Base-by-base conservation (phyloP, 2,797 vertebrate genomes). In the Hemibagrus guttatus region DNA sequence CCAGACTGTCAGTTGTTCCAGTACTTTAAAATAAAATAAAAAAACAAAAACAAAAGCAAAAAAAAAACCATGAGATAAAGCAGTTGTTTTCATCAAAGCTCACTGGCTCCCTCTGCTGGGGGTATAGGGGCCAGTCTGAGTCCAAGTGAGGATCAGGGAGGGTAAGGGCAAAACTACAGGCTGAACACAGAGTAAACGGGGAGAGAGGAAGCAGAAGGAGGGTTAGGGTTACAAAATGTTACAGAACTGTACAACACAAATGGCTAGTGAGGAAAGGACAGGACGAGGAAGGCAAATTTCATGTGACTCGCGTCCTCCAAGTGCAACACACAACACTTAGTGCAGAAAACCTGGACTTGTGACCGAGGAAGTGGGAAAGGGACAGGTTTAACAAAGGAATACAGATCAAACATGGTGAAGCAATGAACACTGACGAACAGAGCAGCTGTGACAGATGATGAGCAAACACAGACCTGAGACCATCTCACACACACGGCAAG, bases 311-410 rank as follows among this genome's bases (percentile, higher is more conserved):
- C 88, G 88, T 88, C 88, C 88, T 92, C 88, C 85, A 89, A 93
- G 94, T 94, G 94, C 88, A 92, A 91, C 89, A 87, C 90, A 90
- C 87, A 87, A 88, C 85, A 89, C 90, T 91, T 88, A 88, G 93
- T 94, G 93, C 88, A 91, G 91, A 89, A 89, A 93, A 94, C 89
- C 58, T 84, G 88, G 92, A 82, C 86, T 87, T 68, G 90, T 81
- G 90, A 93, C 83, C 63, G 83, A 91, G 85, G 35, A 90, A 76
- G 88, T 91, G 90, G 89, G 90, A 71, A 56, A 52, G 61, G 63
- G 78, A 28, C 42, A 21, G 46, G 63, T 56, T 80, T 13, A 39
- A 76, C 72, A 46, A 46, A 85, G 56, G 75, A 61, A 35, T 35
- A 64, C 58, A 35, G 23, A 42, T 21, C 35, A 63, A 84, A 86